Evolutionary conservation across 2,113 vertebrate species (phyloP).

Genomic region (Oncorhynchus nerka): DNA sequence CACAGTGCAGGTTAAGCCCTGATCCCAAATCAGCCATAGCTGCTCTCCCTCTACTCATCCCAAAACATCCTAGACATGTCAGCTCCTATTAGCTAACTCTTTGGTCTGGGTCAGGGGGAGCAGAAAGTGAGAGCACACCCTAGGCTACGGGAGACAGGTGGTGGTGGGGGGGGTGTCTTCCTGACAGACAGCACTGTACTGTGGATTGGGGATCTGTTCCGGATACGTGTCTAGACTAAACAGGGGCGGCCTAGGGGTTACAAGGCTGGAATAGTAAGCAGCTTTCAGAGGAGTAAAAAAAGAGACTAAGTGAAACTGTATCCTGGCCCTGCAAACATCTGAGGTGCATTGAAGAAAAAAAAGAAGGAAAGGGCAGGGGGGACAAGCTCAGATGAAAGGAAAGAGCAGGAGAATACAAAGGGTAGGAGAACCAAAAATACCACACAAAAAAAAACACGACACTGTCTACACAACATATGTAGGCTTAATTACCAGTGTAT

Average conservation of each 20-base stretch:
- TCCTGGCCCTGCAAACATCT: not conserved
- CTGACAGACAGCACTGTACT: not conserved
- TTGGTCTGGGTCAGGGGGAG: not conserved
- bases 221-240: slow-evolving; percentile 69
- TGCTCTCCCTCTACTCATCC: slow-evolving; percentile 1
- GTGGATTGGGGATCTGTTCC: slow-evolving; percentile 41
- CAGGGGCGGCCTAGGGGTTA: slow-evolving; percentile 47
- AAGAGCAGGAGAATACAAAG: not conserved
- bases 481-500: not conserved
- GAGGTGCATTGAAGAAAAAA: not conserved
- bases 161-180: not conserved
- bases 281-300: slow-evolving; percentile 24
- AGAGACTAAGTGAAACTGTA: not conserved
- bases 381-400: not conserved
- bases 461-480: not conserved
- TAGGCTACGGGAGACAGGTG: not conserved
- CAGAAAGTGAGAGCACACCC: not conserved
- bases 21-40: not conserved
- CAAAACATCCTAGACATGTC: slow-evolving; percentile 15
- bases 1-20: not conserved
- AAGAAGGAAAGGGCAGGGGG: not conserved
- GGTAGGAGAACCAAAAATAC: not conserved
- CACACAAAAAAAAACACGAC: not conserved
- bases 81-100: slow-evolving; percentile 18
- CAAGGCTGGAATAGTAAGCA: slow-evolving; percentile 54